These are phyloP conservation scores for Gastracanthus pulcherrimus DNA, from an alignment of 2,888 invertebrate genomes.

Conservation along the genomic window DNA sequence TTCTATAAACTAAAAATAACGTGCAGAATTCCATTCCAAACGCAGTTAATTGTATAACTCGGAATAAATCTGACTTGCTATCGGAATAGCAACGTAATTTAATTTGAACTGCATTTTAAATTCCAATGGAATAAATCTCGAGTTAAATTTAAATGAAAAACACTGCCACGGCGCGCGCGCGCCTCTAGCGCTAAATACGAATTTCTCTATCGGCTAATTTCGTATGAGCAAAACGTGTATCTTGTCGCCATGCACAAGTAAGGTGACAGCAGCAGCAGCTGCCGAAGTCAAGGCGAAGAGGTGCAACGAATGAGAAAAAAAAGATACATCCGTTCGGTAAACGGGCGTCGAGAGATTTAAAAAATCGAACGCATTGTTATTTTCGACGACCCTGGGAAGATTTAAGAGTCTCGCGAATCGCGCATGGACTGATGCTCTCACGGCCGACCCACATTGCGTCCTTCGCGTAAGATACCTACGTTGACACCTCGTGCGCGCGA, in stretches of 20 bases:
- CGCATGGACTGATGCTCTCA: constrained; percentile 21
- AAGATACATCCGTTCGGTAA: background rate
- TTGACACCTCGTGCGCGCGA: background rate
- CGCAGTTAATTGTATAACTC: background rate
- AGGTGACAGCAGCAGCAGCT: background rate
- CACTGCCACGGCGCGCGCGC: background rate
- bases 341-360: constrained; percentile 9
- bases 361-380: constrained; percentile 47
- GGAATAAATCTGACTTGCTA: background rate
- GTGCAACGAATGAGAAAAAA: background rate
- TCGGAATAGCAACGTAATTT: background rate
- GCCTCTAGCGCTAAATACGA: background rate
- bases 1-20: constrained; percentile 3
- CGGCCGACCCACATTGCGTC: constrained; percentile 41
- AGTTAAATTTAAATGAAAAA: background rate
- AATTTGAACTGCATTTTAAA: background rate
- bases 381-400: constrained; percentile 29
- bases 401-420: constrained; percentile 34
- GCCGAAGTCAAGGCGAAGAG: background rate
- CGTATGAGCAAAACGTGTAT: background rate
- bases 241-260: background rate
- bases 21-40: background rate
- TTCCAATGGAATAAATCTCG: background rate
- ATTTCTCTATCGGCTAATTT: constrained; percentile 1
- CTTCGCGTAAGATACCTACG: constrained; percentile 19